phyloP scores from a whole-genome alignment of 1,140 invertebrate species.

The Pantala flavescens region DNA sequence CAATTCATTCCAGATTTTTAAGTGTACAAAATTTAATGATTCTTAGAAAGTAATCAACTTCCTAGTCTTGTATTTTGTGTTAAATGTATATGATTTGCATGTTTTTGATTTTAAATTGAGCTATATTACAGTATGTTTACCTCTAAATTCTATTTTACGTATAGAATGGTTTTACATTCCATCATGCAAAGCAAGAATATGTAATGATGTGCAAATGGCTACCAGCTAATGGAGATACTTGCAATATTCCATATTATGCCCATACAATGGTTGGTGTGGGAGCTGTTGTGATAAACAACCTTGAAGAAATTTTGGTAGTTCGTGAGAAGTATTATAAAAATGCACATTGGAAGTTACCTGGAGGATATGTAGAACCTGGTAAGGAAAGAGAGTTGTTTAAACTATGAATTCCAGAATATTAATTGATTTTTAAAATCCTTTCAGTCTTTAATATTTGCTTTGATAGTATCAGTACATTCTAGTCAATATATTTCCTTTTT shows the following conservation, averaged over 20 bases:
- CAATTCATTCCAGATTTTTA: background rate
- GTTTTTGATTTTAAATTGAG: too few species aligned
- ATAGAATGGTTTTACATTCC: constrained; percentile 72
- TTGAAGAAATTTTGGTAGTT: constrained; percentile 64
- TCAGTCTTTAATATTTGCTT: constrained; percentile 1
- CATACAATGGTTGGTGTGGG: constrained; percentile 83
- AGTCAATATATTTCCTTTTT: too few species aligned
- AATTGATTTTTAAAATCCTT: background rate
- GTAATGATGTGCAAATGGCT: constrained; percentile 76
- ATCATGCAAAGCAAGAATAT: constrained; percentile 69
- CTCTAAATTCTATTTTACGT: too few species aligned
- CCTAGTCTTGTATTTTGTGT: too few species aligned
- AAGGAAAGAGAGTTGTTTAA: too few species aligned
- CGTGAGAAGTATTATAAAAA: constrained; percentile 55
- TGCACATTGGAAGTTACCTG: constrained; percentile 77
- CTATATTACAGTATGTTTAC: too few species aligned
- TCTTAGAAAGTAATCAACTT: too few species aligned
- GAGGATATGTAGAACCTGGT: constrained; percentile 81
- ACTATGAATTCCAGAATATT: too few species aligned
- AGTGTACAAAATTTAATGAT: too few species aligned
- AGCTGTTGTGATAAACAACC: constrained; percentile 68
- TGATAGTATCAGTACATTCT: too few species aligned
- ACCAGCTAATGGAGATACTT: constrained; percentile 42
- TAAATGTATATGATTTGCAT: too few species aligned
- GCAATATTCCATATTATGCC: constrained; percentile 66